Base-by-base conservation (phyloP, 2,888 invertebrate species). In the Zaprionus lineosus region DNA sequence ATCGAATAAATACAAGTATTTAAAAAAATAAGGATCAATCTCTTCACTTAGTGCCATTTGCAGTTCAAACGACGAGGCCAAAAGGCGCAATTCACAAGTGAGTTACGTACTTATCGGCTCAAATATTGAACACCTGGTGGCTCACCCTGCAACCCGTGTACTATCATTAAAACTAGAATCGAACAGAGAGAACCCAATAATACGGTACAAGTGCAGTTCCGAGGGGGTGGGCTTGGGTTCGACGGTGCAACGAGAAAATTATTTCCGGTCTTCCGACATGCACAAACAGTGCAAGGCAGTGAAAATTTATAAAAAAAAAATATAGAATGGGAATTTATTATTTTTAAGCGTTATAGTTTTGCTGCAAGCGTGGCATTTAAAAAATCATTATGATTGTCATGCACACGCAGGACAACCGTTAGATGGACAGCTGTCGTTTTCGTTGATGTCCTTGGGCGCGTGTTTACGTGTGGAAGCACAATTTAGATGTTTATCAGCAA, bases 51-150 rank as follows among this genome's bases (percentile, higher is more conserved):
- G 14, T 31, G 21, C 40, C 57, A 59, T 57, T 66, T 59, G 43
- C 56, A 71, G 76, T 74, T 74, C 73, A 77, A 81, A 37, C 53
- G 67, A 9, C 47, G 43, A 48, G 77, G 73, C 59, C 73, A 79
- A 77, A 65, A 58, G 68, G 71, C 62, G 50, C 73, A 67, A 74
- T 75, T 73, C 51, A 62, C 50, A 61, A 56, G 60, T 65, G 64
- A 74, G 75, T 78, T 74, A 75, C 63, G 46, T 67, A 74, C 59
- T 85, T 87, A 87, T 87, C 87, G 73, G 68, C 67, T 70, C 59
- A 73, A 69, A 61, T 82, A 88, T 87, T 76, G 88, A 87, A 88
- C 87, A 87, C 87, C 87, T 88, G 87, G 78, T 50, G n/a, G n/a
- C n/a, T n/a, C n/a, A n/a, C n/a, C 51, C 51, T 33, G 50, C 74